Base-by-base conservation (phyloP, 2,113 vertebrate species). In the Aramus guarauna region DNA sequence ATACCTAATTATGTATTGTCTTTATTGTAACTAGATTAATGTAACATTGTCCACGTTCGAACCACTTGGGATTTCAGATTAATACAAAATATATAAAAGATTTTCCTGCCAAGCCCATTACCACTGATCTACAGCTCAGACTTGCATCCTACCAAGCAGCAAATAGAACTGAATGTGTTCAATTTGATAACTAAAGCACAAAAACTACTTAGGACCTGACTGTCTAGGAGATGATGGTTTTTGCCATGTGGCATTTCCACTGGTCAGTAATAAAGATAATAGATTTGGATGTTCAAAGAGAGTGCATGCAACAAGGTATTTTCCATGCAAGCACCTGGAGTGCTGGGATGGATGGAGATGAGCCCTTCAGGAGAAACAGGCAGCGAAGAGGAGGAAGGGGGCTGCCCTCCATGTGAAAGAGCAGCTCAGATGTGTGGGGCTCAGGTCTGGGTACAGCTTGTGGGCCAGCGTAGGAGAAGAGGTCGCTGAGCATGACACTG, bases 281-380 rank as follows among this genome's bases (percentile, higher is more conserved):
- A n/a, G n/a, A n/a, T 7, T 52, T 37, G 30, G 11, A 59, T 16
- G 37, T 43, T 55, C 50, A 71, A 56, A 63, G 30, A 74, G 11
- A 60, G 41, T 60, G 24, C 24, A 67, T 5, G 15, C 36, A 68
- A 58, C 12, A 63, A 52, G 34, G 7, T 62, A 36, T 39, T 52
- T 73, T 72, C 41, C 55, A 78, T n/a, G 41, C n/a, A 88, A 43
- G 47, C 34, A n/a, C 29, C 29, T 34, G 36, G 56, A 27, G 20
- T 39, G 36, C 26, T 48, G 15, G 0, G 2, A 41, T 0, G 3
- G 47, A 62, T 22, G 7, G 15, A 60, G 74, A 21, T 0, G 0
- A 73, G 45, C 9, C 47, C 47, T 53, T 55, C 19, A 17, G n/a
- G 5, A 78, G 27, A 63, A 30, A 27, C 37, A 22, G 30, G 30